Conservation (phyloP, 1,140 invertebrate species). For the Drosophila hydei region DNA sequence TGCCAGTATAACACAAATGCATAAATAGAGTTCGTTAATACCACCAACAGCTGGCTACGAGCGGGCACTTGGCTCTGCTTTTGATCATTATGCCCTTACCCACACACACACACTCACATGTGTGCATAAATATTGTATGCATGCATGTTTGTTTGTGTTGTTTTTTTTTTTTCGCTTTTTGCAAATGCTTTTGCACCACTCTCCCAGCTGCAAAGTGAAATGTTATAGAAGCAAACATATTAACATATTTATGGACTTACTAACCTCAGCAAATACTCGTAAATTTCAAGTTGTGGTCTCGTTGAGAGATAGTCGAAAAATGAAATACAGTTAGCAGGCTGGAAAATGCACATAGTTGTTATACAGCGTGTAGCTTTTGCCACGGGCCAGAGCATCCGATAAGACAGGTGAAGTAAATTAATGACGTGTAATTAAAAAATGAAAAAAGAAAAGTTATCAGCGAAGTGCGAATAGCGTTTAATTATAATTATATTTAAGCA, state of each 20-base stretch:
- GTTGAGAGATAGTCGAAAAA: neutral
- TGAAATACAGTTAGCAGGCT: neutral
- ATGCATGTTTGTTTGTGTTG: too few species aligned
- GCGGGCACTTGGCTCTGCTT: constrained; percentile 9
- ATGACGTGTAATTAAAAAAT: neutral
- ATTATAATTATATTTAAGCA: neutral
- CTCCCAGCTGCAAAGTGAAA: constrained; percentile 19
- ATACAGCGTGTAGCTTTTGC: too few species aligned
- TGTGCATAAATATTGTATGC: constrained; percentile 4
- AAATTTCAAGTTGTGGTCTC: neutral
- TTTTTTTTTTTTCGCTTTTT: constrained; percentile 11
- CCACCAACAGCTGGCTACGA: neutral
- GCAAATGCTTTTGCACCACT: constrained; percentile 24
- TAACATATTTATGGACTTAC: constrained; percentile 8
- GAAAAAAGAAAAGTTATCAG: neutral
- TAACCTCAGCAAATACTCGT: constrained; percentile 1
- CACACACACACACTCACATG: neutral
- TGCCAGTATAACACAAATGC: constrained; percentile 40
- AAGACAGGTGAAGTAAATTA: too few species aligned
- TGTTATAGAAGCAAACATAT: constrained; percentile 18
- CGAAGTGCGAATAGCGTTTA: neutral
- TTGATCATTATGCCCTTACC: constrained; percentile 17
- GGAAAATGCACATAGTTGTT: constrained; percentile 3
- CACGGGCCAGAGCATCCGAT: too few species aligned
- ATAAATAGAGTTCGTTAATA: constrained; percentile 45